Base-by-base conservation (phyloP, 1,140 invertebrate genomes). In the Drosophila eugracilis region DNA sequence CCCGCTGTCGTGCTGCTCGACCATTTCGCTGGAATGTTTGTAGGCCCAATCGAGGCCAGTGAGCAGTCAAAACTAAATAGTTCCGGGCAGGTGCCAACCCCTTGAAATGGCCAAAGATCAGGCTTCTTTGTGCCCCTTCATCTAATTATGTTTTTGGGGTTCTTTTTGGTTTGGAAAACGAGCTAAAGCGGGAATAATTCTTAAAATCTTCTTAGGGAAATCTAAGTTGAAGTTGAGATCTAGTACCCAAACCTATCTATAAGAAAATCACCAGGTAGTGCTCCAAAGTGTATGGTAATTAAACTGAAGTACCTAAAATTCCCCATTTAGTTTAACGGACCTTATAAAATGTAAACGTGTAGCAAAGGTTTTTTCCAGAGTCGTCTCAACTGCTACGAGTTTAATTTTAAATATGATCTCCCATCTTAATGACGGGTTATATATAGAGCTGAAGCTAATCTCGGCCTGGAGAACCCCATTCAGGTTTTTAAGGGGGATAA, bases 1-100 rank as follows among this genome's bases (percentile, higher is more conserved):
- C 28, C 28, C 34, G 2, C 47, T 73, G 45, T 70, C 71, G 71
- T 75, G 71, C 22, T 21, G 44, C 28, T 53, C 12, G 50, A 10
- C 70, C 59, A 75, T 75, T 63, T 75, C 45, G 21, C 32, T 55
- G 30, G 19, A 52, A 39, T 36, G 1, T 19, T 47, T 19, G 12
- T 19, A 10, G 65, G 63, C 21, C 60, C 70, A 50, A 74, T 55
- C 34, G 49, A 74, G 59, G 59, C 58, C 71, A 74, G 19, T 36
- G 41, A 41, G 34, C 48, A 47, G 28, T 58, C 14, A 30, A 10
- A 54, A 19, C 26, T 32, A 67, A 67, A 52, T 50, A 32, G 37
- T 67, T 67, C 60, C 28, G 59, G 63, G 6, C 44, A 12, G 24
- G 28, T 24, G 26, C 15, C 7, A 34, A 21, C 30, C 28, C 22